These are phyloP conservation scores for Axea sp. DNA, from an alignment of 2,888 invertebrate genomes.

Conservation along the genomic window DNA sequence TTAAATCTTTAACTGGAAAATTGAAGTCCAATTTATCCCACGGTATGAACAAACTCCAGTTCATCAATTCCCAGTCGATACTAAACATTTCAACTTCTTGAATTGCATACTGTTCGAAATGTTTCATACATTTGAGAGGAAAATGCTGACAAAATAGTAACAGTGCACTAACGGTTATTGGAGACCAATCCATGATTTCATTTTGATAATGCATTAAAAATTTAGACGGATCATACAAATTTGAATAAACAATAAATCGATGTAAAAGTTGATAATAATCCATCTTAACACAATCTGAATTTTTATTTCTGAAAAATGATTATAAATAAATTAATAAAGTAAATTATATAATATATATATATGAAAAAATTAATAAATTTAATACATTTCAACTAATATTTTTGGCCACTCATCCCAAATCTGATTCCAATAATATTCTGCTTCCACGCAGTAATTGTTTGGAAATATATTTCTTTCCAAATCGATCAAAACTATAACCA, in stretches of 20 bases:
- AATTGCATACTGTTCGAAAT: constrained; percentile 41
- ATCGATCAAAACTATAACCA: constrained; percentile 35
- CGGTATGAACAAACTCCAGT: constrained; percentile 72
- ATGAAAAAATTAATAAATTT: neutral
- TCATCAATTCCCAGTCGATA: constrained; percentile 67
- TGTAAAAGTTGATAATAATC: constrained; percentile 77
- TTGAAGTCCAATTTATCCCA: constrained; percentile 61
- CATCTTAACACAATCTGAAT: constrained; percentile 13
- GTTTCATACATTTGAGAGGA: constrained; percentile 67
- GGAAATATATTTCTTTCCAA: constrained; percentile 34
- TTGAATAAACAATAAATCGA: constrained; percentile 75
- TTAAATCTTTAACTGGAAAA: constrained; percentile 67
- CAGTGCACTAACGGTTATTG: constrained; percentile 77
- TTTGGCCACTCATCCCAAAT: constrained; percentile 56
- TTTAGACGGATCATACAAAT: constrained; percentile 72
- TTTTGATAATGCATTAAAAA: constrained; percentile 78
- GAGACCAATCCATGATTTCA: constrained; percentile 76
- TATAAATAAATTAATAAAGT: neutral
- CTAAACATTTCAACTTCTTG: constrained; percentile 52
- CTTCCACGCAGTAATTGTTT: constrained; percentile 22
- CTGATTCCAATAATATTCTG: constrained; percentile 33
- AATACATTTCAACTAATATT: constrained; percentile 36
- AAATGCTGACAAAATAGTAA: constrained; percentile 74
- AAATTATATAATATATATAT: neutral
- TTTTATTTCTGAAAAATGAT: constrained; percentile 36